Percentiles rank a stretch among this genome's conserved stretches.
phyloP scores from a whole-genome alignment of 2,797 vertebrate genomes.

The Macropodus opercularis region DNA sequence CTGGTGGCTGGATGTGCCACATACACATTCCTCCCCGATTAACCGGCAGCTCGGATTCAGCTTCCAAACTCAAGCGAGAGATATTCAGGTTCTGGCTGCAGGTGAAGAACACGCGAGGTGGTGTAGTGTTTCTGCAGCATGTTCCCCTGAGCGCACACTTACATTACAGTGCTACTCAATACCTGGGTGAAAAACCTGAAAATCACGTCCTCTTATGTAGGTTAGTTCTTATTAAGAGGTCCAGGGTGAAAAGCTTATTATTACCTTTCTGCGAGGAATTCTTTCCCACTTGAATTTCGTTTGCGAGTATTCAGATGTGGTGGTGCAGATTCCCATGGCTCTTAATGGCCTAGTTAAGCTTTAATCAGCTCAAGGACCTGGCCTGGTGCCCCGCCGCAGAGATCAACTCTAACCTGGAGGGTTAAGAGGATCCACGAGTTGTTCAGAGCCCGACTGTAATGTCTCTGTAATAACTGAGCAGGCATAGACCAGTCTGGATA shows the following conservation, averaged over 20 bases:
- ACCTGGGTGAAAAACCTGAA: neutral
- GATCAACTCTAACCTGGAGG: slow-evolving; percentile 52
- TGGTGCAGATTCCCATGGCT: slow-evolving; percentile 51
- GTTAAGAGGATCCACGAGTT: slow-evolving; percentile 64
- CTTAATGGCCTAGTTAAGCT: slow-evolving; percentile 58
- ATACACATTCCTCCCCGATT: slow-evolving; percentile 68
- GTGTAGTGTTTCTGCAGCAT: neutral
- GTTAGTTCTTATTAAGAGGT: neutral
- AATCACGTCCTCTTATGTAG: neutral
- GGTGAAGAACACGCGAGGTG: neutral
- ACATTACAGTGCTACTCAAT: neutral
- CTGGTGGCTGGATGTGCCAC: slow-evolving; percentile 43
- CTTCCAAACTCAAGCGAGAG: neutral
- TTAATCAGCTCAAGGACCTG: slow-evolving; percentile 70
- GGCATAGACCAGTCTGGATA: neutral
- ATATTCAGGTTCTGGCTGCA: neutral
- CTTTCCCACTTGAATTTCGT: slow-evolving; percentile 8
- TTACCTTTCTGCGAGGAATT: neutral
- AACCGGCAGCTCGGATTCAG: slow-evolving; percentile 42
- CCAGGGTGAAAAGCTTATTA: neutral
- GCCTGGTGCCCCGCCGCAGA: slow-evolving; percentile 35
- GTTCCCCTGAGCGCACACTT: neutral
- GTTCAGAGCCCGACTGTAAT: slow-evolving; percentile 1
- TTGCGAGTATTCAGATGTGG: slow-evolving; percentile 22
- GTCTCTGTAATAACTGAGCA: neutral